Evolutionary conservation across 1,140 invertebrate genomes (phyloP).

Genomic region (Drosophila pseudoananassae): DNA sequence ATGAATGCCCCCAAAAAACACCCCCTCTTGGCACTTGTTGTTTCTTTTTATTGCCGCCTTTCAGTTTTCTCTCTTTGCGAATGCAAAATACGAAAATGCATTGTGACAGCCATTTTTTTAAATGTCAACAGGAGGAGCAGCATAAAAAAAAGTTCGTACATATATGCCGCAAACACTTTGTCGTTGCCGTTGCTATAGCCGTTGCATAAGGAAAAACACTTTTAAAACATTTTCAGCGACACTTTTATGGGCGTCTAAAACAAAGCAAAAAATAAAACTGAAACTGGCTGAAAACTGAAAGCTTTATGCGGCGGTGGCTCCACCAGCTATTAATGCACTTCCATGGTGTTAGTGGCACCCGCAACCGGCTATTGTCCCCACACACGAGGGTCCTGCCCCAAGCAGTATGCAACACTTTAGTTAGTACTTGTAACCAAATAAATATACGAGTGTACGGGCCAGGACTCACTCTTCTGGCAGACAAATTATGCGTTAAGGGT

Average conservation of each 20-base stretch:
- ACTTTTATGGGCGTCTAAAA: slow-evolving; percentile 42
- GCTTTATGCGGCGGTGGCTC: slow-evolving; percentile 9
- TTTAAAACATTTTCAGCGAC: slow-evolving; percentile 43
- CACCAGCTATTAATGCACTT: slow-evolving; percentile 40
- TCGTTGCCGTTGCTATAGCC: slow-evolving; percentile 38
- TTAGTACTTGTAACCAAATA: not conserved
- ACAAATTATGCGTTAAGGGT: slow-evolving; percentile 73
- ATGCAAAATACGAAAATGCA: slow-evolving; percentile 57
- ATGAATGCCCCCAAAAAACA: slow-evolving; percentile 13
- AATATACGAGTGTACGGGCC: not conserved
- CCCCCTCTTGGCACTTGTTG: slow-evolving; percentile 22
- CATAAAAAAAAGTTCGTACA: slow-evolving; percentile 17
- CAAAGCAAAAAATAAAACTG: slow-evolving; percentile 28
- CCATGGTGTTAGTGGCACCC: not conserved
- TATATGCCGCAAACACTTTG: slow-evolving; percentile 43
- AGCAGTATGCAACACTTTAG: slow-evolving; percentile 30
- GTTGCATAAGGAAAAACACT: slow-evolving; percentile 52
- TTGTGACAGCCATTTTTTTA: slow-evolving; percentile 59
- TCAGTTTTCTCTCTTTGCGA: slow-evolving; percentile 17
- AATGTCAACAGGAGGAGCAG: slow-evolving; percentile 47
- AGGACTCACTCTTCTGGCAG: slow-evolving; percentile 21
- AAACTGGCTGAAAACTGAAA: slow-evolving; percentile 1
- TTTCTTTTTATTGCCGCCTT: slow-evolving; percentile 44
- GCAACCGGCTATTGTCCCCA: slow-evolving; percentile 8
- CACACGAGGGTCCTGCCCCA: slow-evolving; percentile 8